phyloP scores from a whole-genome alignment of 2,797 vertebrate genomes.

The Intellagama lesueurii region DNA sequence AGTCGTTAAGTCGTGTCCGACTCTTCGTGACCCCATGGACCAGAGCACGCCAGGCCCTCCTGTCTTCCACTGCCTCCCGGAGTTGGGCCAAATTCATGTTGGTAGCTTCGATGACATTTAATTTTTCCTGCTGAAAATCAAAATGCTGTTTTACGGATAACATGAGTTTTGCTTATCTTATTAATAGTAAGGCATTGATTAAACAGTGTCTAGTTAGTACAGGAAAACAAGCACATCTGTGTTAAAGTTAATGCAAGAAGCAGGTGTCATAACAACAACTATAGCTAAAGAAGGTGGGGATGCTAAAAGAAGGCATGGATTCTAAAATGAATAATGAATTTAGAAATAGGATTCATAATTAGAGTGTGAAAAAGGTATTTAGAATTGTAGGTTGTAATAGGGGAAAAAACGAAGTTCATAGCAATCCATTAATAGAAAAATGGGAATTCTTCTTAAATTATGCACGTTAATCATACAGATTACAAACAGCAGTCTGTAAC shows the following conservation, averaged over 20 bases:
- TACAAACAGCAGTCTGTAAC: no score
- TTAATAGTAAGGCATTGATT: background rate
- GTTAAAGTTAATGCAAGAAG: background rate
- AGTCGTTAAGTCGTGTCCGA: no score
- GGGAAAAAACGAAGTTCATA: slow-evolving; percentile 60
- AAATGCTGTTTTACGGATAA: slow-evolving; percentile 11
- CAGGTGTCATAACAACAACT: slow-evolving; percentile 51
- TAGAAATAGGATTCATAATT: slow-evolving; percentile 62
- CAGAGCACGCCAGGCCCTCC: no score
- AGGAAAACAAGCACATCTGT: background rate
- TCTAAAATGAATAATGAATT: slow-evolving; percentile 61
- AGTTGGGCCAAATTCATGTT: no score
- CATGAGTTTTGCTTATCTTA: slow-evolving; percentile 13
- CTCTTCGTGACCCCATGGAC: no score
- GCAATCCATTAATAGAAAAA: slow-evolving; percentile 42
- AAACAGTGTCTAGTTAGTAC: slow-evolving; percentile 29
- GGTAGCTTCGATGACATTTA: no score
- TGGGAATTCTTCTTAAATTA: slow-evolving; percentile 42
- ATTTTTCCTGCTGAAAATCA: slow-evolving; percentile 43
- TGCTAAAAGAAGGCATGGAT: slow-evolving; percentile 35
- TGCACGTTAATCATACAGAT: background rate
- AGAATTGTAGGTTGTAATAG: slow-evolving; percentile 61
- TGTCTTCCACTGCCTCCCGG: no score
- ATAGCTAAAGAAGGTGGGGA: slow-evolving; percentile 48
- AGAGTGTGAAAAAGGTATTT: slow-evolving; percentile 57